Percentiles rank a stretch among this genome's conserved stretches.
These are phyloP conservation scores for Brachionus rotundiformis DNA, from an alignment of 1,140 invertebrate genomes.

Conservation along the genomic window DNA sequence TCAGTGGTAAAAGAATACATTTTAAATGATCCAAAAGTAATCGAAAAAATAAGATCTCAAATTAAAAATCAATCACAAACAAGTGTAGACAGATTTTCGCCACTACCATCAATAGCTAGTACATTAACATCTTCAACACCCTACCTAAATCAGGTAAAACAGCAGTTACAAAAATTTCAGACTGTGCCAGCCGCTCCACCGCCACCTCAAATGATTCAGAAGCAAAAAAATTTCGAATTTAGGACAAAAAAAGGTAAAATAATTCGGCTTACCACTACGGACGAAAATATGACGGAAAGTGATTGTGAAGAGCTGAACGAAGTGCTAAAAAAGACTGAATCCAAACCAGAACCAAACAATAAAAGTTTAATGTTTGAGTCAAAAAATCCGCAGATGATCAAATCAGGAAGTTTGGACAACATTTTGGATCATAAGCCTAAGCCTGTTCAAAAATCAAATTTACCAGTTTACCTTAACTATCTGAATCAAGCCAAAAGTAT, in stretches of 20 bases:
- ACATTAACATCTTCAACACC: background rate
- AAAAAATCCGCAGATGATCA: constrained; percentile 13
- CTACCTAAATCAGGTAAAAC: constrained; percentile 3
- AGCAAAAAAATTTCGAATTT: constrained; percentile 7
- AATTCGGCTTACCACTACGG: background rate
- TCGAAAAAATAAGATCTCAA: constrained; percentile 31
- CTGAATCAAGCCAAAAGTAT: constrained; percentile 19
- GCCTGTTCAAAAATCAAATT: background rate
- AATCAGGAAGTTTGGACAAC: constrained; percentile 21
- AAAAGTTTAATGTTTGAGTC: background rate
- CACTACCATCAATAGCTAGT: background rate
- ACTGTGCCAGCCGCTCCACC: background rate
- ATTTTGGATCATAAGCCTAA: background rate
- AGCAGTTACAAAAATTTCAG: constrained; percentile 39
- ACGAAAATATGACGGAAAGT: background rate
- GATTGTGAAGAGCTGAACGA: constrained; percentile 13
- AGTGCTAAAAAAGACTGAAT: background rate
- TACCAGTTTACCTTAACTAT: constrained; percentile 36
- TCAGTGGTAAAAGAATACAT: constrained; percentile 47
- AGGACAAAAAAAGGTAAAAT: constrained; percentile 7
- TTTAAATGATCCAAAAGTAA: constrained; percentile 36
- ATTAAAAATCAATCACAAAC: background rate
- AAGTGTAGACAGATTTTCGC: background rate
- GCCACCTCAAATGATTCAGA: background rate
- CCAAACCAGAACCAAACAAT: background rate